These are phyloP conservation scores for Gandaritis pyraliata DNA, from an alignment of 2,888 invertebrate species.

Conservation along the genomic window DNA sequence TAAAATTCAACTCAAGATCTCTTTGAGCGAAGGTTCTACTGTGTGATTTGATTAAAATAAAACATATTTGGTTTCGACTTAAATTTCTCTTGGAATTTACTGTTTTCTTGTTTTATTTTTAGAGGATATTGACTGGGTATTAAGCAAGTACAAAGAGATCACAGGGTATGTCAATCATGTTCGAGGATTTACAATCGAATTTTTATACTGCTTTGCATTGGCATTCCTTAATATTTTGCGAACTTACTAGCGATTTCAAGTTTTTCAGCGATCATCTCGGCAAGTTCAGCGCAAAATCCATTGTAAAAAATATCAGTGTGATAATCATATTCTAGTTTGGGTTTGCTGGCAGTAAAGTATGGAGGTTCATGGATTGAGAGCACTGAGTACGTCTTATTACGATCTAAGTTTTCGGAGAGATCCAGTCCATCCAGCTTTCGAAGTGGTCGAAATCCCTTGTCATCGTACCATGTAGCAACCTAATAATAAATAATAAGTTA, in stretches of 20 bases:
- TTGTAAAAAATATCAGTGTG: constrained; percentile 77
- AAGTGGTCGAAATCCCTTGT: constrained; percentile 89
- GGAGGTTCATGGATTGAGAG: constrained; percentile 94
- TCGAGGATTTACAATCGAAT: no score
- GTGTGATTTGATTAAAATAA: no score
- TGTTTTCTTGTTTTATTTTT: no score
- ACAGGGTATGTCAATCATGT: no score
- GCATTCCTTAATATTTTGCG: background rate
- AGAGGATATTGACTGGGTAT: no score
- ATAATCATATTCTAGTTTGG: background rate
- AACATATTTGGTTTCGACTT: no score
- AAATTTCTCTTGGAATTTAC: no score
- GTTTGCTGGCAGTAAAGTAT: constrained; percentile 84
- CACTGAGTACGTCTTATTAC: constrained; percentile 93
- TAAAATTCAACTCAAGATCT: no score
- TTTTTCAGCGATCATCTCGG: constrained; percentile 91
- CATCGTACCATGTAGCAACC: constrained; percentile 95
- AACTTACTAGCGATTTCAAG: constrained; percentile 93
- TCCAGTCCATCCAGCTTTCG: constrained; percentile 88
- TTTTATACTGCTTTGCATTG: no score
- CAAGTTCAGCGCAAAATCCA: constrained; percentile 96
- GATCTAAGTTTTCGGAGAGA: constrained; percentile 87
- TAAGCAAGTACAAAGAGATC: no score
- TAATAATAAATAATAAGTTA: constrained; percentile 55
- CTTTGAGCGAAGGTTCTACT: no score